Percentiles rank a stretch among this genome's conserved stretches.
Conservation (phyloP, 2,113 vertebrate genomes). For the Acanthochromis polyacanthus region DNA sequence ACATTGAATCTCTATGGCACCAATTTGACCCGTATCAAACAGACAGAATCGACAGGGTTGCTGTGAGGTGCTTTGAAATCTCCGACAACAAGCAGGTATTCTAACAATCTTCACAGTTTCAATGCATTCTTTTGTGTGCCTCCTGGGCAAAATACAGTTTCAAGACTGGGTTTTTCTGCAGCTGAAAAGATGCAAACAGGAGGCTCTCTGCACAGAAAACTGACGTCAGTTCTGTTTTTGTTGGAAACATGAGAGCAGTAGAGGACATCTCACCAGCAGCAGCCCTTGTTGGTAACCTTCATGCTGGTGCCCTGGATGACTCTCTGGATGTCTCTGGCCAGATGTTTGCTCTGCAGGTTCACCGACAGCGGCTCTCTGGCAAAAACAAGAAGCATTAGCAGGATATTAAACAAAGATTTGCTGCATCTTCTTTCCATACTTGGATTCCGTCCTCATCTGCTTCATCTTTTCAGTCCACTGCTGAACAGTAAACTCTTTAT, state of each 20-base stretch:
- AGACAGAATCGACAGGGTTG: conserved; percentile 62
- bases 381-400: conserved; percentile 13
- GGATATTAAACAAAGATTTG: not conserved
- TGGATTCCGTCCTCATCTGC: too few relatives aligned
- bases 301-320: conserved; percentile 87
- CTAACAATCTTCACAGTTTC: too few relatives aligned
- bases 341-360: conserved; percentile 85
- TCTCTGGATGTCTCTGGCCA: conserved; percentile 84
- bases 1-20: conserved; percentile 78
- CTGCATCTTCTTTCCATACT: not conserved
- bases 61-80: conserved; percentile 59
- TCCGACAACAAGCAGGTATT: too few relatives aligned
- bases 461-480: too few relatives aligned
- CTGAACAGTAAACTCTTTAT: too few relatives aligned
- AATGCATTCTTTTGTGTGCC: not conserved
- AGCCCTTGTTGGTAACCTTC: conserved; percentile 87
- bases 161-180: too few relatives aligned
- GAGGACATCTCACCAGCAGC: conserved; percentile 87
- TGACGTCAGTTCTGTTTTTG: not conserved
- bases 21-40: conserved; percentile 57
- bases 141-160: not conserved
- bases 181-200: not conserved
- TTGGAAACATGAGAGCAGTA: not conserved
- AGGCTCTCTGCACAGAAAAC: not conserved
- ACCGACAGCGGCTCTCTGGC: conserved; percentile 87